Conservation (phyloP, 2,113 vertebrate species). For the Scomber japonicus region DNA sequence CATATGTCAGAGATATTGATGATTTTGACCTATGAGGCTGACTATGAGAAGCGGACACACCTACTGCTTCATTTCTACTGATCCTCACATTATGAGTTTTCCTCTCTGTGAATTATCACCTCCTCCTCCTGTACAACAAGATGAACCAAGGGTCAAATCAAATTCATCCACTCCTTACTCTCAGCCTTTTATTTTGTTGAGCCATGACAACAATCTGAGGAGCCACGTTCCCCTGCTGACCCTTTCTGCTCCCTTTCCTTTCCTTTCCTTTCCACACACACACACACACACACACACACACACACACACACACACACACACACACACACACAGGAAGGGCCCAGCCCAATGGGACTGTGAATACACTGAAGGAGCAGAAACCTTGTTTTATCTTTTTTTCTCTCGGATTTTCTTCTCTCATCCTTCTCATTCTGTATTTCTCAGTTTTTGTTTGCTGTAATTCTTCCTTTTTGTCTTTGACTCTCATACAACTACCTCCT, state of each 20-base stretch:
- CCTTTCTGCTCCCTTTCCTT: constrained; percentile 55
- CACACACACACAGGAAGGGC: constrained; percentile 59
- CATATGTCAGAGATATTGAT: constrained; percentile 54
- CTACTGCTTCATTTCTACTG: background rate
- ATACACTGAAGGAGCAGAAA: constrained; percentile 35
- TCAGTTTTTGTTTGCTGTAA: background rate
- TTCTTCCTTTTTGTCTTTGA: constrained; percentile 2
- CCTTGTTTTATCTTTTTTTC: constrained; percentile 8
- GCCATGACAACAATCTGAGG: constrained; percentile 42
- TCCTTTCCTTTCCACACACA: background rate
- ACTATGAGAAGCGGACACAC: background rate
- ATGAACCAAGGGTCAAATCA: background rate
- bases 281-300: too few species aligned
- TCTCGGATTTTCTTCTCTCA: constrained; percentile 1
- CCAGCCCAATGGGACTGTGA: constrained; percentile 54
- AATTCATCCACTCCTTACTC: too few species aligned
- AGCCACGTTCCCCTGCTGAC: constrained; percentile 49
- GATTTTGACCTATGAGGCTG: constrained; percentile 50
- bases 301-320: constrained; percentile 10
- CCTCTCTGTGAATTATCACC: background rate
- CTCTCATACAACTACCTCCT: accelerated
- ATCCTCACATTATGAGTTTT: background rate
- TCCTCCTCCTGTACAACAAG: background rate
- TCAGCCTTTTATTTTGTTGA: constrained; percentile 25
- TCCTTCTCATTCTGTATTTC: background rate